phyloP scores from a whole-genome alignment of 1,140 invertebrate species.

The Ceratina australensis region DNA sequence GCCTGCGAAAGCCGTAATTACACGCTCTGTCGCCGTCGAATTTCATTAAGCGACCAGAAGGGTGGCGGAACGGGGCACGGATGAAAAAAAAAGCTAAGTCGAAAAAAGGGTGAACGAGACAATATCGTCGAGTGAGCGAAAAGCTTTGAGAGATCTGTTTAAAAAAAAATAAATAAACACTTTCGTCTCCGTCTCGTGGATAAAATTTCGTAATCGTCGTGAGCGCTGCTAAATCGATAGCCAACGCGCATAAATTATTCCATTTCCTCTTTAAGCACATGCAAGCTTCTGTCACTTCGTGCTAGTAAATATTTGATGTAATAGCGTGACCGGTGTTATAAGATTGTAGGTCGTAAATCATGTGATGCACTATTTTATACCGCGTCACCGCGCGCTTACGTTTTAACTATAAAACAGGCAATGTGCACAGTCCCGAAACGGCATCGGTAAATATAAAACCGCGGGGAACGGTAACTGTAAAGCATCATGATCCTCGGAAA shows the following conservation, averaged over 20 bases:
- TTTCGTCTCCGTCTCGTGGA: not conserved
- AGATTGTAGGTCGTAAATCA: too few species aligned
- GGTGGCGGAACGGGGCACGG: not conserved
- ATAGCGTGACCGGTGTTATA: too few species aligned
- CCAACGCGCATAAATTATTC: not conserved
- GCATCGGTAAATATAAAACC: not conserved
- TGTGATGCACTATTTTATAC: too few species aligned
- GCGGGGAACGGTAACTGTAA: not conserved
- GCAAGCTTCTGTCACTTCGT: not conserved
- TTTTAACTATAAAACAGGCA: too few species aligned
- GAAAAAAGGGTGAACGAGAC: not conserved
- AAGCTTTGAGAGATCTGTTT: not conserved
- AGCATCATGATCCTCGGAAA: not conserved
- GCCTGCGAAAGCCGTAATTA: slow-evolving; percentile 25
- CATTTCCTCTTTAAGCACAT: not conserved
- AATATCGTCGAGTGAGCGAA: not conserved
- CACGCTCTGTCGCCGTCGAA: slow-evolving; percentile 28
- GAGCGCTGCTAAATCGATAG: not conserved
- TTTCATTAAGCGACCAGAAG: slow-evolving; percentile 14
- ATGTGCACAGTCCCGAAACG: too few species aligned
- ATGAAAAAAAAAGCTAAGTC: not conserved
- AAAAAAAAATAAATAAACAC: not conserved
- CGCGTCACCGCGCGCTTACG: too few species aligned
- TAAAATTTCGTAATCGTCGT: not conserved
- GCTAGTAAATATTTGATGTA: too few species aligned